These are phyloP conservation scores for Xenentodon cancila DNA, from an alignment of 2,797 vertebrate genomes.

Conservation along the genomic window DNA sequence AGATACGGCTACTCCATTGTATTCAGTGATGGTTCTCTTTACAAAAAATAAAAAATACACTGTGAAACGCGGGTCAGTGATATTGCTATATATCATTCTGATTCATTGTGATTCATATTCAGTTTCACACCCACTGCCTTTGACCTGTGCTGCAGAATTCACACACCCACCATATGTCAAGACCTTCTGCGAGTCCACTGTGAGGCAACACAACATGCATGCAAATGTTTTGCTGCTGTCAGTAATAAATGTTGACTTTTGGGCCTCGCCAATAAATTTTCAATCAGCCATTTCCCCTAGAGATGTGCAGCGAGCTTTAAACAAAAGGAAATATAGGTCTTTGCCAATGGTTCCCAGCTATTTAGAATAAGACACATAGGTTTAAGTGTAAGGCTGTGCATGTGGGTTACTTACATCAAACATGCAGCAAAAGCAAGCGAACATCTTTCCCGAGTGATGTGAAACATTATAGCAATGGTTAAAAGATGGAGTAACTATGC, in stretches of 20 bases:
- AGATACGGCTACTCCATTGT: background rate
- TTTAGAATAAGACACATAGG: background rate
- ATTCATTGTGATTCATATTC: slow-evolving; percentile 12
- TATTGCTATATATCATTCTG: too few species aligned
- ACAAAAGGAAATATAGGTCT: slow-evolving; percentile 10
- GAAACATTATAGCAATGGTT: background rate
- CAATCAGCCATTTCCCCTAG: slow-evolving; percentile 14
- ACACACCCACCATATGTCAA: slow-evolving; percentile 26
- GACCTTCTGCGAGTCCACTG: slow-evolving; percentile 18
- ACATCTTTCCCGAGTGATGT: background rate
- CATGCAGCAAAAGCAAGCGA: slow-evolving; percentile 5
- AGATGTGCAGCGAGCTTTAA: slow-evolving; percentile 11
- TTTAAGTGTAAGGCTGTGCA: background rate
- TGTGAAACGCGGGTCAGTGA: too few species aligned
- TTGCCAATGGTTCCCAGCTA: background rate
- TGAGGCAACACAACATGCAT: slow-evolving; percentile 17
- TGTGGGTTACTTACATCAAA: background rate
- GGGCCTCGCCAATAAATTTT: slow-evolving; percentile 33
- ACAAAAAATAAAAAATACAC: too few species aligned
- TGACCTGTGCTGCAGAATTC: slow-evolving; percentile 27
- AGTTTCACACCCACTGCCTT: slow-evolving; percentile 22
- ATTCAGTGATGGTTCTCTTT: too few species aligned
- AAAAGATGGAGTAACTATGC: slow-evolving; percentile 5
- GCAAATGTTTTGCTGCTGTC: slow-evolving; percentile 51
- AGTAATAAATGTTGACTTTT: slow-evolving; percentile 60